Conservation (phyloP, 2,888 invertebrate genomes). For the Aphidius colemani region DNA sequence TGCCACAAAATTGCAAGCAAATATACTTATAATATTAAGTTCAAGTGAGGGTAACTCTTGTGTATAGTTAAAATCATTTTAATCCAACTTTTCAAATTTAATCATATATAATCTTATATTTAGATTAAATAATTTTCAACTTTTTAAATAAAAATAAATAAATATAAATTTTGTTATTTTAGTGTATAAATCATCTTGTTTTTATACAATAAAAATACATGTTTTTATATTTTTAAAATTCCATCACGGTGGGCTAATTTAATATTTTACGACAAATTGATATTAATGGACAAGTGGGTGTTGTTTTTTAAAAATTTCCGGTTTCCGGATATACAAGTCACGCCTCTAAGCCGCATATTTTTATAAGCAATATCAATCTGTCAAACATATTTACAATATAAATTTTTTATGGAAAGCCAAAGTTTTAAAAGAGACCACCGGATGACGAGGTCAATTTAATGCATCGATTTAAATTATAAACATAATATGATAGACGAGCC, state of each 20-base stretch:
- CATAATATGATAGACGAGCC: too few relatives aligned
- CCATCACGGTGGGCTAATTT: too few relatives aligned
- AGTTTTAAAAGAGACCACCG: conserved; percentile 20
- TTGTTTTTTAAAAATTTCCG: conserved; percentile 18
- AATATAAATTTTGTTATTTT: neutral
- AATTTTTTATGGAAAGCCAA: neutral
- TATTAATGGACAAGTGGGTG: conserved; percentile 5
- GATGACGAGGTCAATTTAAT: conserved; percentile 45
- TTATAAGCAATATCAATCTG: conserved; percentile 2
- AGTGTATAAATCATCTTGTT: neutral
- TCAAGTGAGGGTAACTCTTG: too few relatives aligned
- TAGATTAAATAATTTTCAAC: too few relatives aligned
- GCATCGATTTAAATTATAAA: conserved; percentile 48
- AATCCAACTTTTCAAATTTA: too few relatives aligned
- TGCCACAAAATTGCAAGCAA: conserved; percentile 28
- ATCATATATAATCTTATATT: too few relatives aligned
- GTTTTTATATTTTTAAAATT: too few relatives aligned
- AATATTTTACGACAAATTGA: too few relatives aligned
- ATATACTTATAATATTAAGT: neutral
- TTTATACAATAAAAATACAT: neutral
- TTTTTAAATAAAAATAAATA: neutral
- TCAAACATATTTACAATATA: too few relatives aligned
- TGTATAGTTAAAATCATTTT: too few relatives aligned
- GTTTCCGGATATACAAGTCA: conserved; percentile 30
- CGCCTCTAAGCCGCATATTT: conserved; percentile 29